These are phyloP conservation scores for Onthophagus taurus DNA, from an alignment of 1,140 invertebrate genomes.

Conservation along the genomic window DNA sequence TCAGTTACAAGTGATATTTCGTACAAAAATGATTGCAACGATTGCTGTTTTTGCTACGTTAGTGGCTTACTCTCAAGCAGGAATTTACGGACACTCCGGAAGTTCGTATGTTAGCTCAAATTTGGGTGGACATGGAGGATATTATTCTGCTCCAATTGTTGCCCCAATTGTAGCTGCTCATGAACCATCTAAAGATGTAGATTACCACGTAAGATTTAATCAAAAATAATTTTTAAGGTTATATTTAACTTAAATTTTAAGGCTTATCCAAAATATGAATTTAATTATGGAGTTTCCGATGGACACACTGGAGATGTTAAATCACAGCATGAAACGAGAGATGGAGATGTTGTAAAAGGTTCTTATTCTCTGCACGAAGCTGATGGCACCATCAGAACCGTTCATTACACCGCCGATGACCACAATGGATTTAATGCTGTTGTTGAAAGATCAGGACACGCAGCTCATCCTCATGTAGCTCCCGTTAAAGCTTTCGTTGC, in stretches of 20 bases:
- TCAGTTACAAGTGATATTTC: not conserved
- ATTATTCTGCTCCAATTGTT: not conserved
- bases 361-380: constrained; percentile 7
- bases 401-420: constrained; percentile 9
- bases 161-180: not conserved
- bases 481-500: constrained; percentile 4
- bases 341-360: constrained; percentile 13
- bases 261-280: constrained; percentile 12
- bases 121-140: not conserved
- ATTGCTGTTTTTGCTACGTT: not conserved
- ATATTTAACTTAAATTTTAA: not conserved
- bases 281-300: constrained; percentile 19
- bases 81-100: not conserved
- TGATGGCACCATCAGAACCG: constrained; percentile 10
- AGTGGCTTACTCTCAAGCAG: constrained; percentile 1
- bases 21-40: not conserved
- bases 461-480: not conserved
- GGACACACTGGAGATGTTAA: constrained; percentile 25
- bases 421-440: constrained; percentile 8
- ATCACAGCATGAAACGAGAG: constrained; percentile 26
- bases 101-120: not conserved
- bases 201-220: constrained; percentile 5
- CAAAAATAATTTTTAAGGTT: too few species aligned
- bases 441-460: constrained; percentile 5
- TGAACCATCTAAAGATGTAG: not conserved